Evolutionary conservation across 2,797 vertebrate species (phyloP), one percentile per base, ranked within the genome.

Genomic region (Heterohyrax brucei): DNA sequence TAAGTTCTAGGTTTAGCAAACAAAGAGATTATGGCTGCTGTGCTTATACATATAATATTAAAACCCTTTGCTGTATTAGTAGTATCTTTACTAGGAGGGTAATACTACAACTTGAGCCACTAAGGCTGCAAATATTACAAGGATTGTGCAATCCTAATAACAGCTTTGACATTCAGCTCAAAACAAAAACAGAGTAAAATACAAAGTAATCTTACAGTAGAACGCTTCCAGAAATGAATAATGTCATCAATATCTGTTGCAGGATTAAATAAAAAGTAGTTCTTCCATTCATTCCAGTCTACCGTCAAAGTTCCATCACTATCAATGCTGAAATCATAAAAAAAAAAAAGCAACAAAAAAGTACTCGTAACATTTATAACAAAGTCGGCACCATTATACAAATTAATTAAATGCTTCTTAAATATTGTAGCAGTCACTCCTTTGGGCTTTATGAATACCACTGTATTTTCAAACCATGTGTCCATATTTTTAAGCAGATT

Each of bases 211-310:
- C 98, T 98, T 98, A 99, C 99, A 96, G 99, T 99, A 80, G 98
- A 99, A 98, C 99, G 99, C 95, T 99, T 99, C 99, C 99, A 99
- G 95, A 99, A 99, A 90, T 98, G 98, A 97, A 99, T 97, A 76
- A 99, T 99, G 97, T 99, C 99, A 96, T 99, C 98, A 75, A 99
- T 98, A 96, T 98, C 98, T 96, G 98, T 98, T 93, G 99, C 99
- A 24, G 99, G 98, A 94, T 99, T 99, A 95, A 99, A 99, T 97
- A 99, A 98, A 97, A 99, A 99, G 95, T 99, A 99, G 84, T 99
- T 98, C 91, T 99, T 99, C 99, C 99, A 99, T 93, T 99, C 99
- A 92, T 99, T 99, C 99, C 99, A 99, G 97, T 99, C 99, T 93
- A 99, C 96, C 30, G 99, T 99, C 98, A 99, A 99, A 77, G 99